Percentiles rank a stretch among this genome's conserved stretches.
Evolutionary conservation across 2,113 vertebrate genomes (phyloP).

Genomic region (Rana temporaria): DNA sequence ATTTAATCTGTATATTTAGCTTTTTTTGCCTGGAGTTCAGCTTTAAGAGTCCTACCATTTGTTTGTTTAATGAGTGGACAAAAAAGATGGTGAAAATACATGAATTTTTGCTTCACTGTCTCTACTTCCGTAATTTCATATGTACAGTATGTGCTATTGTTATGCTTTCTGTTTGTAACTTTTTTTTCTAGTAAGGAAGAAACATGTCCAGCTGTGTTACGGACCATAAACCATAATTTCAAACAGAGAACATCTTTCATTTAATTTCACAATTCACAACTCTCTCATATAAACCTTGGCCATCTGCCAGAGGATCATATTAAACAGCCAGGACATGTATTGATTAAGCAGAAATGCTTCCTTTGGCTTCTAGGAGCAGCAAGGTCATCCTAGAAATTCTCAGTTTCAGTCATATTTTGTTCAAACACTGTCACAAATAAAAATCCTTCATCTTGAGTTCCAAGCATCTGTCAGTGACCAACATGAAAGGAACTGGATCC

Average conservation of each 20-base stretch:
- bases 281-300: constrained; percentile 2
- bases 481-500: background rate
- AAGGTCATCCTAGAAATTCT: constrained; percentile 33
- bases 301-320: constrained; percentile 33
- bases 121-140: too few species aligned
- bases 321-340: constrained; percentile 7
- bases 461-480: constrained; percentile 22
- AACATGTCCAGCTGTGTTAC: background rate
- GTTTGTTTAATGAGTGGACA: too few species aligned
- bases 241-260: constrained; percentile 1
- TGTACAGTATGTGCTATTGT: too few species aligned
- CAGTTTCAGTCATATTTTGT: constrained; percentile 15
- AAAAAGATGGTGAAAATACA: too few species aligned
- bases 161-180: too few species aligned
- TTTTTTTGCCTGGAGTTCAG: too few species aligned
- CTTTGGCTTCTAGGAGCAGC: background rate
- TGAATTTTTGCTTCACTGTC: too few species aligned
- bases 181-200: too few species aligned
- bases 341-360: constrained; percentile 38
- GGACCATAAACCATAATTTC: background rate
- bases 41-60: too few species aligned
- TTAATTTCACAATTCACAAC: background rate
- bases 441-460: background rate
- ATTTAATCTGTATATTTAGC: too few species aligned
- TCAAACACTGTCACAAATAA: constrained; percentile 4